Evolutionary conservation across 2,113 vertebrate species (phyloP), one percentile per base, ranked within the genome.

Genomic region (Burhinus bistriatus): DNA sequence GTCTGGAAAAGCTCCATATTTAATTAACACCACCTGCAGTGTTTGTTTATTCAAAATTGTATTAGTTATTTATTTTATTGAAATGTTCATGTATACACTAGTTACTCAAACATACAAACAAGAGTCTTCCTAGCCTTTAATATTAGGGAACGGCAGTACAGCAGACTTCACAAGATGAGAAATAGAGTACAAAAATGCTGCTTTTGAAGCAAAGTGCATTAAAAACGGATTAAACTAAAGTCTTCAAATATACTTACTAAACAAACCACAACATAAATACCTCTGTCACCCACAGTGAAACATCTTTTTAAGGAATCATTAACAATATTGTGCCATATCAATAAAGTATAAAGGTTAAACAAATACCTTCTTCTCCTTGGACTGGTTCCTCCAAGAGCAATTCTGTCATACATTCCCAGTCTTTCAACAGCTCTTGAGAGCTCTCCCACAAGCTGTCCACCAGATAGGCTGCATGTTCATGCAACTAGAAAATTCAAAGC

Each of bases 331-430:
- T 32, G 12, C 16, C 32, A 4, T 29, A 64, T 6, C 61, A 73
- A 45, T 51, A 20, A 71, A 52, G n/a, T 17, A 66, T 0, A 85
- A 32, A 58, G n/a, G 14, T 88, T 73, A 80, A 78, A 87, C 26
- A 68, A 88, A 38, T 98, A 99, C 99, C 98, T 98, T 99, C 99
- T 90, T 99, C 99, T 96, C 99, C 99, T 98, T 99, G 99, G 75
- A 99, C 99, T 49, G 99, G 99, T 94, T 99, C 99, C 98, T 99
- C 99, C 98, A 99, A 96, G 45, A 99, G 98, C 89, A 99, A 98
- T 90, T 99, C 99, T 13, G 99, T 98, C 99, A 99, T 99, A 97
- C 99, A 99, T 97, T 99, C 99, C 99, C 99, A 99, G 98, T 99
- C 99, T 96, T 99, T 99, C 91, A 99, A 98, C 84, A 99, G 98